Evolutionary conservation across 2,888 invertebrate genomes (phyloP).

Genomic region (Tetranychus truncatus): DNA sequence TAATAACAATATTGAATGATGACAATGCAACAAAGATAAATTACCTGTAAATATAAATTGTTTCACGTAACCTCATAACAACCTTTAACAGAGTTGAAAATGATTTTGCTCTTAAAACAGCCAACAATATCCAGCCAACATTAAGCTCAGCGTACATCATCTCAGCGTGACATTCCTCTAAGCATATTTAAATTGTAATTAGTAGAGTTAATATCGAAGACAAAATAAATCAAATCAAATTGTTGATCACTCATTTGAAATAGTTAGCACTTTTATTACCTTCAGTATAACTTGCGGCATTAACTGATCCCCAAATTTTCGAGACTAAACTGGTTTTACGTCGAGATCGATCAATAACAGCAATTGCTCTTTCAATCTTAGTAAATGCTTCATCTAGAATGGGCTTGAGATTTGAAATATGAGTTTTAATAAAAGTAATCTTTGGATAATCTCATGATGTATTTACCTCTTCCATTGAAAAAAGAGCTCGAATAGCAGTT

Average conservation of each 20-base stretch:
- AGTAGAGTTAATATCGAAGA: background rate
- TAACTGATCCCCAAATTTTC: background rate
- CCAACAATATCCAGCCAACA: background rate
- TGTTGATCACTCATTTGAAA: too few species aligned
- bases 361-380: background rate
- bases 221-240: background rate
- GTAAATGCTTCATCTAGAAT: background rate
- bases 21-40: background rate
- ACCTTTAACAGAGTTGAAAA: background rate
- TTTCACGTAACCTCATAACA: background rate
- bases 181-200: background rate
- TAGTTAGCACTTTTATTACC: background rate
- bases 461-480: background rate
- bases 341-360: background rate
- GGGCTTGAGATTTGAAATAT: background rate
- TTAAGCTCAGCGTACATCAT: background rate
- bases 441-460: background rate
- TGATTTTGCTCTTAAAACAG: background rate
- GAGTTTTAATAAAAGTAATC: too few species aligned
- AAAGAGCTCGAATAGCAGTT: background rate
- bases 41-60: conserved; percentile 1
- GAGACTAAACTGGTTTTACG: background rate
- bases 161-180: background rate
- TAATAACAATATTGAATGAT: background rate
- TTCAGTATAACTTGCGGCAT: background rate